phyloP scores from a whole-genome alignment of 2,797 vertebrate genomes.

The Phoeniculus purpureus region DNA sequence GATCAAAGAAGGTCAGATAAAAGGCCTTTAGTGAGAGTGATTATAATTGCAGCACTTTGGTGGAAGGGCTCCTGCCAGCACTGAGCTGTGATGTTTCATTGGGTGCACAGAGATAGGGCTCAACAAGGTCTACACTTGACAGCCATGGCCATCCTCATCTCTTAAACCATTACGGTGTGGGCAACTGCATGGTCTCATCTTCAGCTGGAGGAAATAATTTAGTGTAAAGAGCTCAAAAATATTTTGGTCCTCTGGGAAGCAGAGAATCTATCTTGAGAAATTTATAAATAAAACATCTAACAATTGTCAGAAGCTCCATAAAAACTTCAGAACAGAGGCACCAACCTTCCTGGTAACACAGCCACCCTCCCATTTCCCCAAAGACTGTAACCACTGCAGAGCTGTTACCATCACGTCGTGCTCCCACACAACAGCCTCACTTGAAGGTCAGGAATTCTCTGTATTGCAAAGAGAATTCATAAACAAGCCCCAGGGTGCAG shows the following conservation, averaged over 20 bases:
- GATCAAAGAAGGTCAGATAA: slow-evolving; percentile 46
- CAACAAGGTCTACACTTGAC: background rate
- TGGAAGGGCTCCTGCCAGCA: background rate
- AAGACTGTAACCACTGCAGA: background rate
- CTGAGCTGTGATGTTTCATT: background rate
- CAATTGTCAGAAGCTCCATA: slow-evolving; percentile 28
- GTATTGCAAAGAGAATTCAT: background rate
- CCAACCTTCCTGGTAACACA: background rate
- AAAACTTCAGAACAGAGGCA: background rate
- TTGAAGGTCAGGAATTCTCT: background rate
- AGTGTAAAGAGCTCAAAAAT: slow-evolving; percentile 1
- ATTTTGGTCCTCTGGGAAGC: slow-evolving; percentile 1
- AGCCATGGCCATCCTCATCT: background rate
- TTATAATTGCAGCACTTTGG: background rate
- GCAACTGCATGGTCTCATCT: slow-evolving; percentile 1
- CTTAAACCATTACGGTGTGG: background rate
- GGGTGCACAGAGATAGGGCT: background rate
- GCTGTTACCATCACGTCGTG: background rate
- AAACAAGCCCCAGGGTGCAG: background rate
- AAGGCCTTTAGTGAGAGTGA: background rate
- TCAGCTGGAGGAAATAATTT: slow-evolving; percentile 5
- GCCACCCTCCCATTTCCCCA: background rate
- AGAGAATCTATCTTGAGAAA: slow-evolving; percentile 17
- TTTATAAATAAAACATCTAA: slow-evolving; percentile 7
- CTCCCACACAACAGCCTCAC: background rate